phyloP scores from a whole-genome alignment of 2,113 vertebrate species.

The Heterochromis multidens region DNA sequence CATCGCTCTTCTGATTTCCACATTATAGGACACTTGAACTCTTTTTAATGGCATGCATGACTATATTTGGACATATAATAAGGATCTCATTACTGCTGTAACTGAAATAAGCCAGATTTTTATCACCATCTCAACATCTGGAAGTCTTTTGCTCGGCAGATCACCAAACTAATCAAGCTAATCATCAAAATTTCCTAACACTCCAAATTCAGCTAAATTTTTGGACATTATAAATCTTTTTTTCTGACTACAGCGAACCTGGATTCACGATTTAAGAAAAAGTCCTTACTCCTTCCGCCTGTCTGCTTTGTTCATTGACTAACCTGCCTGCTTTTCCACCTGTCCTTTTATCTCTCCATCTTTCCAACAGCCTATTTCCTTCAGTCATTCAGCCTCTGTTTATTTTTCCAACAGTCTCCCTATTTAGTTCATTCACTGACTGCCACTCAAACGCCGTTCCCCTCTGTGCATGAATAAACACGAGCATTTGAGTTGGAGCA shows the following conservation, averaged over 20 bases:
- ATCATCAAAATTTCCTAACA: not conserved
- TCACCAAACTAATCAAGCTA: not conserved
- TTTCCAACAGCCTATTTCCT: not conserved
- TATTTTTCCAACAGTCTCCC: not conserved
- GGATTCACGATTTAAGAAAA: not conserved
- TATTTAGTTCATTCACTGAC: not conserved
- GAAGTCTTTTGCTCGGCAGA: not conserved
- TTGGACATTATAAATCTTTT: not conserved
- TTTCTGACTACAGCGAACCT: not conserved
- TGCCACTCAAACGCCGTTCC: not conserved
- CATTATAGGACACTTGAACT: not conserved
- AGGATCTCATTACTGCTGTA: not conserved
- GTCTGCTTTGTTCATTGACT: not conserved
- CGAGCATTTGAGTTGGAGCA: not conserved
- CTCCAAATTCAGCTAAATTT: not conserved
- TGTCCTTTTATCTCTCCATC: not conserved
- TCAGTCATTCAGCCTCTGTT: not conserved
- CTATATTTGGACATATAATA: not conserved
- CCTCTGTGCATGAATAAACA: constrained; percentile 12
- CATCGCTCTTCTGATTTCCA: too few relatives aligned
- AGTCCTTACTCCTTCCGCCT: not conserved
- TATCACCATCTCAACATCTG: not conserved
- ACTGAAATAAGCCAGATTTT: not conserved
- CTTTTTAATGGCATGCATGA: not conserved
- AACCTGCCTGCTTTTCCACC: not conserved